Base-by-base conservation (phyloP, 2,888 invertebrate genomes). In the Melipona bicolor region DNA sequence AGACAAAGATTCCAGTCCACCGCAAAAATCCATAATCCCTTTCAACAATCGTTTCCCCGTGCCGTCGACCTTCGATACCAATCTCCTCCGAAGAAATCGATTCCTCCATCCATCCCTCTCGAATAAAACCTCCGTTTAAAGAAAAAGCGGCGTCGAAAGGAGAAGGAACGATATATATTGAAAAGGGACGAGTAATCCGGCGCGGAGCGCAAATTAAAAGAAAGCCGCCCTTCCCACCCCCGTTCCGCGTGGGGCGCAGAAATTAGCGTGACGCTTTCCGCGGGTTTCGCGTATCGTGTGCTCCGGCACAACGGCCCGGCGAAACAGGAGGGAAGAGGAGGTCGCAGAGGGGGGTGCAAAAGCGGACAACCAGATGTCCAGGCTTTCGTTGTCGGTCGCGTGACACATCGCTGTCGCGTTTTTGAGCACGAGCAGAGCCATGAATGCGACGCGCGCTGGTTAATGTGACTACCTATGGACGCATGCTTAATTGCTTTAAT, bases 401-500 rank as follows among this genome's bases (percentile, higher is more conserved):
- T 89, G 90, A 90, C 90, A 88, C 90, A 87, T 88, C 81, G 83
- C 89, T 75, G 87, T 86, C 86, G 90, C 89, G 83, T 88, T 89
- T 90, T 90, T 88, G 85, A 91, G 84, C 85, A 50, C 90, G 86
- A 70, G 85, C 87, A 75, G 89, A 86, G 87, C 87, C 91, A 90
- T 89, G 91, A 91, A 92, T 89, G 91, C 91, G 90, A 90, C 89
- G 90, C 89, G 91, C 91, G 90, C 90, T 86, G 90, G 88, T 91
- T 92, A 92, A 92, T 91, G 91, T 92, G 91, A 88, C 90, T 88
- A 88, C 88, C 90, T 90, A 90, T 91, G 92, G 92, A 92, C 90
- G 91, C 90, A 90, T 90, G 92, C 92, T 92, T 93, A 93, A 93
- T 93, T 93, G 93, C 93, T 93, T 93, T 93, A 93, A 93, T 93